Conservation (phyloP, 2,113 vertebrate species). For the Otocyon megalotis region DNA sequence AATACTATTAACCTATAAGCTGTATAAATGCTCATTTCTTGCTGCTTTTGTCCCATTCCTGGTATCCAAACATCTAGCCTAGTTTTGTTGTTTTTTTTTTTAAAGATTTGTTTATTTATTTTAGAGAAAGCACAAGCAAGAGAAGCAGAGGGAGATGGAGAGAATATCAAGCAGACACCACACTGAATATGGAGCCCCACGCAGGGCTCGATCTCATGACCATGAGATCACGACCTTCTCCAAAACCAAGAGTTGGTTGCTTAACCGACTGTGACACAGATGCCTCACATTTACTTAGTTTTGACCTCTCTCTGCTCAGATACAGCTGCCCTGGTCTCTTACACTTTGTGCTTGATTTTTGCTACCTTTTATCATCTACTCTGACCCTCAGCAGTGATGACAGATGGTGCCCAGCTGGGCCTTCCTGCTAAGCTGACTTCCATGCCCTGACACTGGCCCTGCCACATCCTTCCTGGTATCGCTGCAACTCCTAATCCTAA, state of each 20-base stretch:
- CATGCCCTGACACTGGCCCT: background rate
- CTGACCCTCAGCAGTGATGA: background rate
- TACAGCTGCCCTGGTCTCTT: background rate
- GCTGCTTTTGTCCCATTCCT: background rate
- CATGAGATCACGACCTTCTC: background rate
- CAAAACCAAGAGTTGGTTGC: background rate
- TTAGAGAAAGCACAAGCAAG: background rate
- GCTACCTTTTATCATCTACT: background rate
- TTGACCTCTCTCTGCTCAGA: background rate
- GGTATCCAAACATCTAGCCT: background rate
- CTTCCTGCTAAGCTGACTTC: background rate
- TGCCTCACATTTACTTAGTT: background rate
- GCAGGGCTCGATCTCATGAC: background rate
- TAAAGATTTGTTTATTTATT: background rate
- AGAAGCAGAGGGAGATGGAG: background rate
- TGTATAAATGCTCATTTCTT: background rate
- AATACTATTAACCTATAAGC: background rate
- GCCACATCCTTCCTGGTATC: background rate
- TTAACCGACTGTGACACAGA: background rate
- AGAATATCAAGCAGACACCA: background rate
- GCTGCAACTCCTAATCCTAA: background rate
- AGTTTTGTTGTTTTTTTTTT: background rate
- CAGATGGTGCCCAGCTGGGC: fast-evolving
- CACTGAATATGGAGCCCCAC: background rate
- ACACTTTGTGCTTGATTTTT: background rate